These are phyloP conservation scores for Tanaodytes sp. DNA, from an alignment of 2,888 invertebrate species.

Conservation along the genomic window DNA sequence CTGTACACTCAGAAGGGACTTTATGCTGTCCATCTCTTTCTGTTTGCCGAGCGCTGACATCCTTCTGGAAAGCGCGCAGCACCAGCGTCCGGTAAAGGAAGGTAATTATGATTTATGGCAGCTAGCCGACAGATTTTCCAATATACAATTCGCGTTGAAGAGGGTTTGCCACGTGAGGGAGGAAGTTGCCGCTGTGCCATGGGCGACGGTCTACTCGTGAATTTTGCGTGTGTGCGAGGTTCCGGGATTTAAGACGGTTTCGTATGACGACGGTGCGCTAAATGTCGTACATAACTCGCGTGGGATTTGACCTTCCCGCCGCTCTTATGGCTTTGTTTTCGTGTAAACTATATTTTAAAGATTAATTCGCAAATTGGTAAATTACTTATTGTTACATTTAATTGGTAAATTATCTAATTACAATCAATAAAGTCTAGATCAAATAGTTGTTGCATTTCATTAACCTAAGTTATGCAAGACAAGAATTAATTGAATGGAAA, in stretches of 20 bases:
- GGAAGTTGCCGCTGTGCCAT: constrained; percentile 51
- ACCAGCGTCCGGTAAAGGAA: constrained; percentile 55
- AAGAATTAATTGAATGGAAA: no score
- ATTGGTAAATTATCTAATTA: no score
- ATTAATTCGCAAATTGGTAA: constrained; percentile 2
- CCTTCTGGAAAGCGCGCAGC: constrained; percentile 33
- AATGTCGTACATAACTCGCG: constrained; percentile 53
- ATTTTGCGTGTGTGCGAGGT: constrained; percentile 60
- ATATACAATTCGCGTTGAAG: constrained; percentile 71
- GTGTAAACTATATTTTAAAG: constrained; percentile 10
- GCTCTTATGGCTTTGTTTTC: constrained; percentile 32
- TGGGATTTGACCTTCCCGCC: constrained; percentile 13
- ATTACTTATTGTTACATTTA: no score
- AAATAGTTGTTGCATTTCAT: no score
- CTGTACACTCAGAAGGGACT: constrained; percentile 56
- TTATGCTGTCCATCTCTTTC: constrained; percentile 43
- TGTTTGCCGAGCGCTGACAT: constrained; percentile 44
- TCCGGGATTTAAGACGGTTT: constrained; percentile 58
- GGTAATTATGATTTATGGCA: constrained; percentile 72
- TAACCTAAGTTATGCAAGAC: no score
- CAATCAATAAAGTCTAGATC: no score
- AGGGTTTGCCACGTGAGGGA: constrained; percentile 42
- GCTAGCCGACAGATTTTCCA: constrained; percentile 71
- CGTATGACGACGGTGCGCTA: constrained; percentile 53
- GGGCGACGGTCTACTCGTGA: constrained; percentile 45